Evolutionary conservation across 2,797 vertebrate species (phyloP).

Genomic region (Anguilla marmorata): DNA sequence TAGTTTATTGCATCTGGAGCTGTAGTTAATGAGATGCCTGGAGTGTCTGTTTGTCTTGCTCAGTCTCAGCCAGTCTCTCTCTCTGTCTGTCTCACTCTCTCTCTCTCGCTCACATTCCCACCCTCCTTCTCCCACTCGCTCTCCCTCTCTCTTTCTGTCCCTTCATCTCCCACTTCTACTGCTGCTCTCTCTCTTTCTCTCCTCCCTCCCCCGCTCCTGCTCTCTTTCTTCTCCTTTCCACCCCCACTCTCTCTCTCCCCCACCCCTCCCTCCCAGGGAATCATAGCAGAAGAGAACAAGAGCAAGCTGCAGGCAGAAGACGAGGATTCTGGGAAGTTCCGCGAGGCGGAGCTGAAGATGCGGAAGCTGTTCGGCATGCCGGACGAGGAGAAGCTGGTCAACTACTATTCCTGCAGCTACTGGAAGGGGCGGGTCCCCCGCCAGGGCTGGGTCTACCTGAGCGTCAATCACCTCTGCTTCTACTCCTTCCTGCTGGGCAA

Average conservation of each 20-base stretch:
- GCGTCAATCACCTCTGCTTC: conserved; percentile 95
- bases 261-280: conserved; percentile 71
- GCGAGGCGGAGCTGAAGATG: conserved; percentile 94
- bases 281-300: conserved; percentile 95
- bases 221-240: no score
- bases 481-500: conserved; percentile 95
- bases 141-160: background rate
- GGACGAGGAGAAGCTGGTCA: conserved; percentile 93
- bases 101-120: no score
- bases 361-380: conserved; percentile 94
- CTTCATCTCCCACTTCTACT: background rate
- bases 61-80: background rate
- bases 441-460: conserved; percentile 96
- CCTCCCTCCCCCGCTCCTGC: no score
- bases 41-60: background rate
- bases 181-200: background rate
- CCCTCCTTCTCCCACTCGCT: no score
- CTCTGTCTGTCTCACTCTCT: no score
- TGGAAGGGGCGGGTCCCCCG: conserved; percentile 94
- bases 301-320: conserved; percentile 81
- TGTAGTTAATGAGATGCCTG: background rate
- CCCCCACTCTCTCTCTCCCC: background rate
- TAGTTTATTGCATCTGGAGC: background rate
- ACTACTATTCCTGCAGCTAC: conserved; percentile 97
- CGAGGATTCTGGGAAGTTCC: conserved; percentile 92